These are phyloP conservation scores for Aphidoletes aphidimyza DNA, from an alignment of 2,888 invertebrate species.

Conservation along the genomic window DNA sequence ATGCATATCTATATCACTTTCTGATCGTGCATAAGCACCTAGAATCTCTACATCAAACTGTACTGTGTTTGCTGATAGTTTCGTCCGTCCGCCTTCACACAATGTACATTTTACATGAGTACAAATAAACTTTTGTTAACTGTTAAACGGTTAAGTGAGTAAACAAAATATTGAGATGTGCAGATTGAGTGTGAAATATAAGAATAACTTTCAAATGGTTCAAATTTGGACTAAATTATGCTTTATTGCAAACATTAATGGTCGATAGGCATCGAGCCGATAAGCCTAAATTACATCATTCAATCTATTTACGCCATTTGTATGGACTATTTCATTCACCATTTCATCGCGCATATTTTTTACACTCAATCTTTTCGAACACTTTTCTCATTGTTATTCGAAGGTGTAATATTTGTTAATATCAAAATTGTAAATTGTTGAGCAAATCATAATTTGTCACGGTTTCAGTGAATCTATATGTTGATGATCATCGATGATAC, in stretches of 20 bases:
- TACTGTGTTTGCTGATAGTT: too few species aligned
- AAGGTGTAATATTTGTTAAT: too few species aligned
- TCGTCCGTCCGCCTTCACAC: too few species aligned
- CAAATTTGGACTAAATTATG: neutral
- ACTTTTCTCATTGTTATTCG: neutral
- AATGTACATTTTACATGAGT: too few species aligned
- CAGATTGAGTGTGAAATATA: neutral
- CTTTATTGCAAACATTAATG: neutral
- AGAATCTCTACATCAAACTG: too few species aligned
- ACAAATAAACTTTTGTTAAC: too few species aligned
- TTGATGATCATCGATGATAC: too few species aligned
- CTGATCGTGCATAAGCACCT: too few species aligned
- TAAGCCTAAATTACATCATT: slow-evolving; percentile 10
- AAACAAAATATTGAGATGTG: neutral
- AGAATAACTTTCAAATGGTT: neutral
- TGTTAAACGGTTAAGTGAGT: neutral
- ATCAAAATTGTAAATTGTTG: too few species aligned
- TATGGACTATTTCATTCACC: neutral
- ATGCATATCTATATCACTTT: too few species aligned
- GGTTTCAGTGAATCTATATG: too few species aligned
- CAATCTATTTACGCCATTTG: neutral
- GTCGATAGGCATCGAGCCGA: neutral
- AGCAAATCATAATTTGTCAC: too few species aligned
- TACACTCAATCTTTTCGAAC: neutral
- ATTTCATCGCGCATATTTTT: neutral